Evolutionary conservation across 2,797 vertebrate species (phyloP), one percentile per base, ranked within the genome.

Genomic region (Kryptolebias ocellatus): DNA sequence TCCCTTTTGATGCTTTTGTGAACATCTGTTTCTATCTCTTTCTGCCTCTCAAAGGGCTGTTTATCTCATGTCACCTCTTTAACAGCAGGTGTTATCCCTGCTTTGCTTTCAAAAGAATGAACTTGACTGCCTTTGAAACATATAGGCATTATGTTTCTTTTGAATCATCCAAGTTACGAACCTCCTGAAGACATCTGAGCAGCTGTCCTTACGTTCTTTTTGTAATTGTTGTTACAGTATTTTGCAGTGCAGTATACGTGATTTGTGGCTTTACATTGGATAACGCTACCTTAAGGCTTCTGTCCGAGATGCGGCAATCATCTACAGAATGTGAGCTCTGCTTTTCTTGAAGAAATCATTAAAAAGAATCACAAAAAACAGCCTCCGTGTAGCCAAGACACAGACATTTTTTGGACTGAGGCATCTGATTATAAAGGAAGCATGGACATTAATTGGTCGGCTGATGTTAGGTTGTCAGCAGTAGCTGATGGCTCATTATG

Each of bases 401-500:
- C 52, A 81, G 78, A 84, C 78, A 73, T 68, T 78, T 78, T 81
- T 86, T 88, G 87, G 85, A 87, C 83, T 76, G 79, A 83, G 83
- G 87, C 82, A 31, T 77, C 88, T 89, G 90, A 90, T 90, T 89
- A 90, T 88, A 87, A 91, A 89, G 81, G 82, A 81, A 87, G 84
- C 87, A 64, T 74, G 75, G 81, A 62, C 80, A 87, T 89, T 90
- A 91, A 91, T 90, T 89, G 89, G 89, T 82, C 85, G 76, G 84
- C 83, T 90, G 89, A 90, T 86, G 89, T 89, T 84, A 62, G 87
- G 78, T 79, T 90, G 90, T 92, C 89, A 89, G 88, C 86, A 83
- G 70, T 80, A 58, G 86, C 76, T 85, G 89, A 87, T 89, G 89
- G 80, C 87, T 91, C 79, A 87, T 90, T 88, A 82, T 84, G 69